A percentile compares a stretch with the other conserved stretches of the same genome.
These are phyloP conservation scores for Urocyon cinereoargenteus DNA, from an alignment of 2,797 vertebrate genomes.

Conservation along the genomic window DNA sequence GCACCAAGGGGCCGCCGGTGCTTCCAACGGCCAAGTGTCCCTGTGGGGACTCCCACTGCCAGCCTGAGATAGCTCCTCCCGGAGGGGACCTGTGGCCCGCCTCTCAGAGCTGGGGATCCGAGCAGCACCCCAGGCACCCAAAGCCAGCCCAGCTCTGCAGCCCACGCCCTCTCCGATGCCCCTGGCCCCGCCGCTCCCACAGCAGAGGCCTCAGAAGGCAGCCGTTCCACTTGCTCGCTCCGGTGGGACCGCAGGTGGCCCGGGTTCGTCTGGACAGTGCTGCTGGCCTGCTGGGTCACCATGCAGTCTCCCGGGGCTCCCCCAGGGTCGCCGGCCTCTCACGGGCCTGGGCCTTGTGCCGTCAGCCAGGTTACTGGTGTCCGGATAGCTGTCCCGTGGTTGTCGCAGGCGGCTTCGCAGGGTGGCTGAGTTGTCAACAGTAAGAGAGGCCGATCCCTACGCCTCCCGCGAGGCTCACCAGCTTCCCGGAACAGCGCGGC, in stretches of 20 bases:
- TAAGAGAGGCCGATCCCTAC: rapidly evolving
- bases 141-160: not conserved
- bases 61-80: not conserved
- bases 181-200: not conserved
- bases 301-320: not conserved
- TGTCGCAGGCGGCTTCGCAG: not conserved
- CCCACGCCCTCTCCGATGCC: not conserved
- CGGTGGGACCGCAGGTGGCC: rapidly evolving
- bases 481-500: not conserved
- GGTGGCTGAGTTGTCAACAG: not conserved
- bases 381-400: not conserved
- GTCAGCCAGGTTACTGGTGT: not conserved
- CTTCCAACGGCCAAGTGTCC: not conserved
- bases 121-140: not conserved
- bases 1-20: too few relatives aligned
- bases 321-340: rapidly evolving
- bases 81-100: not conserved
- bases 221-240: too few relatives aligned
- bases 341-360: not conserved
- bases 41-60: too few relatives aligned
- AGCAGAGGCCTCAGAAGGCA: too few relatives aligned
- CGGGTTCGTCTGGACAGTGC: not conserved
- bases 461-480: rapidly evolving
- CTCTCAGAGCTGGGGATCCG: not conserved
- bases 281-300: not conserved